Conservation (phyloP, 2,113 vertebrate species). For the Lontra canadensis region DNA sequence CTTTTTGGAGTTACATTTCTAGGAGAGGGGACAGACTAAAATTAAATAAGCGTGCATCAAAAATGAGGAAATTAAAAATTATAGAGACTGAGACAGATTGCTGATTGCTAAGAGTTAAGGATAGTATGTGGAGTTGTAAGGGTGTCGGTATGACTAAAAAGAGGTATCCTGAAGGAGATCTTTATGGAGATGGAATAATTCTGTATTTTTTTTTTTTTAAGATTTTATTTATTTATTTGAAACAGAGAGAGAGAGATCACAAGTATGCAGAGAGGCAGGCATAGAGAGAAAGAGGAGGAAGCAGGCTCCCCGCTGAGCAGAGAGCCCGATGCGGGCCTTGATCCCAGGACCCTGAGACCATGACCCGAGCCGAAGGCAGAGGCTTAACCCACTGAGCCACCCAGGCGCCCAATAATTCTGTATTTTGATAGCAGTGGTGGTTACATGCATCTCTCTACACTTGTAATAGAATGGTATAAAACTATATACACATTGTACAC, state of each 20-base stretch:
- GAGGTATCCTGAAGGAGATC: not conserved
- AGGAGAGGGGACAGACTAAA: not conserved
- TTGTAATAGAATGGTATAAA: not conserved
- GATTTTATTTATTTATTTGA: too few species aligned
- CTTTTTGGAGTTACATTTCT: not conserved
- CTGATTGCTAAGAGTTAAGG: not conserved
- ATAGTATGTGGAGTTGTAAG: rapidly evolving
- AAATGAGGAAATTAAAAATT: not conserved
- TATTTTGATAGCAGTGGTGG: not conserved
- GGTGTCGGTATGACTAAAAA: not conserved
- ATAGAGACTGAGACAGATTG: not conserved
- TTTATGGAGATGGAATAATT: not conserved
- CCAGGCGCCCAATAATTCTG: not conserved
- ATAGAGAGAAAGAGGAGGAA: too few species aligned
- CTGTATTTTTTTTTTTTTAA: too few species aligned
- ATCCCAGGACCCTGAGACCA: too few species aligned
- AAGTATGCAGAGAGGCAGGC: too few species aligned
- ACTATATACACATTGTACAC: not conserved
- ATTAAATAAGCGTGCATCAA: not conserved
- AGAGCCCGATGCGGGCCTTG: too few species aligned
- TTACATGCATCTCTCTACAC: not conserved
- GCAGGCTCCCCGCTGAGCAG: too few species aligned
- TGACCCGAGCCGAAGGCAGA: too few species aligned
- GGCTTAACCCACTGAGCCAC: too few species aligned
- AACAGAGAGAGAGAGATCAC: too few species aligned